A percentile compares a stretch with the other conserved stretches of the same genome.
phyloP scores from a whole-genome alignment of 1,140 invertebrate species.

The Bombus vancouverensis region DNA sequence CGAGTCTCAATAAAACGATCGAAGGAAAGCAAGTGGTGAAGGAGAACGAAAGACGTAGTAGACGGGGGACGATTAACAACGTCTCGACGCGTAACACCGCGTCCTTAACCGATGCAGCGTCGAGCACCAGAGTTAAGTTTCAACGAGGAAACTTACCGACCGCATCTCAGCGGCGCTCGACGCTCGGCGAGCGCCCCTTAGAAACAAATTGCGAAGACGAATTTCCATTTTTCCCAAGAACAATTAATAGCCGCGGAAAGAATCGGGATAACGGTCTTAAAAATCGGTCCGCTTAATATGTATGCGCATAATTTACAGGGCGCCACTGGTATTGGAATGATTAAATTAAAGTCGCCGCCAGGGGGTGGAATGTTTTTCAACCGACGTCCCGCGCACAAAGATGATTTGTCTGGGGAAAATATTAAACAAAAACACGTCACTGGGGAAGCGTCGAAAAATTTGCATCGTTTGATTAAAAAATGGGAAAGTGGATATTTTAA shows the following conservation, averaged over 20 bases:
- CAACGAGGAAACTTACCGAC: conserved; percentile 15
- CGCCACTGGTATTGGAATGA: not conserved
- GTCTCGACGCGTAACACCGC: conserved; percentile 27
- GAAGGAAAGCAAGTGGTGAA: not conserved
- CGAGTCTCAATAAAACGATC: not conserved
- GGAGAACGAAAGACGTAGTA: not conserved
- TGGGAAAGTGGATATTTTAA: not conserved
- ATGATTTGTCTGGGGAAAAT: too few species aligned
- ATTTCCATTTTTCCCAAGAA: conserved; percentile 37
- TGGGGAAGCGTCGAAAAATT: not conserved
- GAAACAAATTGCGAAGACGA: not conserved
- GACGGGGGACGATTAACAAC: not conserved
- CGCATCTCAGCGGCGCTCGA: not conserved
- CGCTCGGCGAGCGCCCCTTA: not conserved
- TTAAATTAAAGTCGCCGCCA: conserved; percentile 6
- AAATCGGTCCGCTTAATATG: conserved; percentile 33
- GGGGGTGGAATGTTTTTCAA: not conserved
- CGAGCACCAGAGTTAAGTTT: conserved; percentile 15
- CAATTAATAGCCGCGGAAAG: conserved; percentile 13
- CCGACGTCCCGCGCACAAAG: not conserved
- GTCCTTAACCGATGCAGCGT: not conserved
- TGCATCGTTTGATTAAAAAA: not conserved
- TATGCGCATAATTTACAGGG: conserved; percentile 41
- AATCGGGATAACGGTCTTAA: conserved; percentile 1
- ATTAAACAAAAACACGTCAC: not conserved